Conservation (phyloP, 2,797 vertebrate species). For the Pangasius larnaudii region DNA sequence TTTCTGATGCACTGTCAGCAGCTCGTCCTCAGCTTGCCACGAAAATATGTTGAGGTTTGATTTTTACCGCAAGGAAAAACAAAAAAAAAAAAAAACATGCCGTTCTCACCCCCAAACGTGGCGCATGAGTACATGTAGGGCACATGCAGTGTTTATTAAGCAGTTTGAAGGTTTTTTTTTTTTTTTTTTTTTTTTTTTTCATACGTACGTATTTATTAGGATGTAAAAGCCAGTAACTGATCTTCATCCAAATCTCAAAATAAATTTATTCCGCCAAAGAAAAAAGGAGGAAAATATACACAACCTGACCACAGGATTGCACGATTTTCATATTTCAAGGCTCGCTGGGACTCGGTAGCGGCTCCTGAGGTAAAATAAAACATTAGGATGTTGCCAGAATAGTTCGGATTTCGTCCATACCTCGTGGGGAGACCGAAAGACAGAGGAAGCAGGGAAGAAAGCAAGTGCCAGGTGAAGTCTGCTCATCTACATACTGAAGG, state of each 20-base stretch:
- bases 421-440: slow-evolving; percentile 59
- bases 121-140: slow-evolving; percentile 22
- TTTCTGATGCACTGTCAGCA: slow-evolving; percentile 66
- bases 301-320: slow-evolving; percentile 28
- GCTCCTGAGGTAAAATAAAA: slow-evolving; percentile 78
- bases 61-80: slow-evolving; percentile 71
- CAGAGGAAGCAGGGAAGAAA: slow-evolving; percentile 21
- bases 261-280: neutral
- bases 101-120: slow-evolving; percentile 40
- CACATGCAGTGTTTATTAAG: slow-evolving; percentile 13
- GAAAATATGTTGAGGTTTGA: slow-evolving; percentile 74
- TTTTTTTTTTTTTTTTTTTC: neutral
- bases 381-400: slow-evolving; percentile 78
- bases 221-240: neutral
- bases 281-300: neutral
- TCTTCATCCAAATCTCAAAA: neutral
- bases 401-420: slow-evolving; percentile 64
- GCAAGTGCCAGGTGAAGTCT: slow-evolving; percentile 37
- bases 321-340: slow-evolving; percentile 35
- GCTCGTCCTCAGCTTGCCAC: slow-evolving; percentile 67
- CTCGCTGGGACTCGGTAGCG: slow-evolving; percentile 56
- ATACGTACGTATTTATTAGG: neutral
- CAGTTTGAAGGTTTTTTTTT: neutral
- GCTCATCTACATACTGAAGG: slow-evolving; percentile 34
- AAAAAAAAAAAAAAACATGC: slow-evolving; percentile 18